These are phyloP conservation scores for Theristus sp. DNA, from an alignment of 2,888 invertebrate genomes.

Conservation along the genomic window DNA sequence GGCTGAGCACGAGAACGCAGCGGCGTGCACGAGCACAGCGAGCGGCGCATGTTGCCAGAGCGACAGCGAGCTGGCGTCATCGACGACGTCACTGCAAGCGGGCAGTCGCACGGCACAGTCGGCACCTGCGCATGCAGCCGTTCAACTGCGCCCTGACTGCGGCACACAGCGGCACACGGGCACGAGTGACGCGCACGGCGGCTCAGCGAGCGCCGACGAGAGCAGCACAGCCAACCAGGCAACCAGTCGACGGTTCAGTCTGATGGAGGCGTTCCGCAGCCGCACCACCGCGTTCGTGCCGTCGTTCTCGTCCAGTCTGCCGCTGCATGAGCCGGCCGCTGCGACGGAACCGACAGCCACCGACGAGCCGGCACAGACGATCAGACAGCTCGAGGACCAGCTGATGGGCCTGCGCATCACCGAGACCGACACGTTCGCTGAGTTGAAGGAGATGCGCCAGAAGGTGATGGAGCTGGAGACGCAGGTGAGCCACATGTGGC, in stretches of 20 bases:
- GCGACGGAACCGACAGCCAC: too few species aligned
- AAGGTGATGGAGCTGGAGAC: slow-evolving; percentile 91
- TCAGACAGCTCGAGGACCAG: slow-evolving; percentile 62
- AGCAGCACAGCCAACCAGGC: not conserved
- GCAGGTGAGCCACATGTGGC: slow-evolving; percentile 47
- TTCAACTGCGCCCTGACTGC: too few species aligned
- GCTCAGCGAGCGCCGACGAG: slow-evolving; percentile 35
- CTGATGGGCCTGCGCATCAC: slow-evolving; percentile 76
- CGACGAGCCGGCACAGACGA: slow-evolving; percentile 28
- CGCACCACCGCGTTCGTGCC: not conserved
- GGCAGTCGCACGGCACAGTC: too few species aligned
- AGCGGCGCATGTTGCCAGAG: too few species aligned
- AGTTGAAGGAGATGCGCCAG: slow-evolving; percentile 77
- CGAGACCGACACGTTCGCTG: slow-evolving; percentile 80
- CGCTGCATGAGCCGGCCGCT: too few species aligned
- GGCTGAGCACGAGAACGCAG: too few species aligned
- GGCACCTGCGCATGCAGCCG: too few species aligned
- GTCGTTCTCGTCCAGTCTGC: not conserved
- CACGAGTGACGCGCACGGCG: slow-evolving; percentile 34
- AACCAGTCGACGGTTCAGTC: not conserved
- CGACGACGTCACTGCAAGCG: too few species aligned
- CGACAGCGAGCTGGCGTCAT: too few species aligned
- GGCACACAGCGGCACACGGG: not conserved
- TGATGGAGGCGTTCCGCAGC: not conserved
- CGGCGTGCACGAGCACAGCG: too few species aligned